Percentiles rank a stretch among this genome's conserved stretches.
Conservation (phyloP, 2,888 invertebrate genomes). For the Sicus ferrugineus region DNA sequence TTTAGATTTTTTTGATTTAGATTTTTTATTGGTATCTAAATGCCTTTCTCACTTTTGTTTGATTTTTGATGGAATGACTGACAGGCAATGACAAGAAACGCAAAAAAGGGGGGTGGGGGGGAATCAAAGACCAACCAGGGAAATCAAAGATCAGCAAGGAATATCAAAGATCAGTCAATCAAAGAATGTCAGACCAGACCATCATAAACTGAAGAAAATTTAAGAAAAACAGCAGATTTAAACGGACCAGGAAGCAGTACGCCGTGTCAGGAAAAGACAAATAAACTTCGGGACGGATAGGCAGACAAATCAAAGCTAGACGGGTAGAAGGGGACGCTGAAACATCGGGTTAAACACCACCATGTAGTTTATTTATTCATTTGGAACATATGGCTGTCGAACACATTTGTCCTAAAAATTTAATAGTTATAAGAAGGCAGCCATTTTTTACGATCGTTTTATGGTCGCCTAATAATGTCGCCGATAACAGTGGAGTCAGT, state of each 20-base stretch:
- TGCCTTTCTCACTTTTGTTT: background rate
- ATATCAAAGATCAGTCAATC: background rate
- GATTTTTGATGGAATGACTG: constrained; percentile 6
- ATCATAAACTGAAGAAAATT: background rate
- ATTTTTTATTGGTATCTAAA: constrained; percentile 3
- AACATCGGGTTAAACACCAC: background rate
- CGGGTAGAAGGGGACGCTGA: background rate
- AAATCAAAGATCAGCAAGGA: background rate
- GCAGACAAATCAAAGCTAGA: background rate
- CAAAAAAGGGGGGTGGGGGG: background rate
- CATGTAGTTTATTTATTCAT: constrained; percentile 5
- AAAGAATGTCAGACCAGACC: background rate
- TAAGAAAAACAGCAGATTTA: background rate
- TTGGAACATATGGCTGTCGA: background rate
- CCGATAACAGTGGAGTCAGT: background rate
- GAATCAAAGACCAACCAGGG: background rate
- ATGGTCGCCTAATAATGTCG: background rate
- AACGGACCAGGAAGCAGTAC: constrained; percentile 1
- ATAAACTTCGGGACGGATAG: background rate
- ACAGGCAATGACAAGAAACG: background rate
- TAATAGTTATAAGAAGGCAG: background rate
- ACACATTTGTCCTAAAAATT: background rate
- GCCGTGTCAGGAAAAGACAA: too few species aligned
- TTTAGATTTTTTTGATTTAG: too few species aligned
- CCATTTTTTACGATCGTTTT: background rate